phyloP scores from a whole-genome alignment of 2,888 invertebrate species.

The Brenthis daphne region DNA sequence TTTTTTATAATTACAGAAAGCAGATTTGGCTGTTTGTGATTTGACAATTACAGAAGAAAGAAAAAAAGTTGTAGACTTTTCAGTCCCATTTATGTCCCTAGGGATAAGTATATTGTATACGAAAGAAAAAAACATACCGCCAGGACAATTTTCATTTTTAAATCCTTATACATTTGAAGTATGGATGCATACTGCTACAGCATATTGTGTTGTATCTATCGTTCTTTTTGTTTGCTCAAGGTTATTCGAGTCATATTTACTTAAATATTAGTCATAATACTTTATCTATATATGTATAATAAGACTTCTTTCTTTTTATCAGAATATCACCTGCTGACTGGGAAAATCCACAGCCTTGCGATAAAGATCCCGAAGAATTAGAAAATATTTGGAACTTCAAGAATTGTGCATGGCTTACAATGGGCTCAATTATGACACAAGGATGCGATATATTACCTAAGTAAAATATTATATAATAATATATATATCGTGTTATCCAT shows the following conservation, averaged over 20 bases:
- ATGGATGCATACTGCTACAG: constrained; percentile 93
- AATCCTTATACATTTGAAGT: constrained; percentile 92
- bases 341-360: constrained; percentile 96
- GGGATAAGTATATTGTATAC: constrained; percentile 94
- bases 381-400: constrained; percentile 94
- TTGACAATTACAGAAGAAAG: constrained; percentile 96
- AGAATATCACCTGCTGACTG: constrained; percentile 95
- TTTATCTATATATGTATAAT: neutral
- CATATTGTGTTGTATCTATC: constrained; percentile 91
- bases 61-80: constrained; percentile 94
- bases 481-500: no score
- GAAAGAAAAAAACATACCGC: constrained; percentile 88
- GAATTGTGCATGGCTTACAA: constrained; percentile 96
- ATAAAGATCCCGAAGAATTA: constrained; percentile 90
- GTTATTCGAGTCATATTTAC: constrained; percentile 55
- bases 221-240: constrained; percentile 91
- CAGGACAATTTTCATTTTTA: constrained; percentile 93
- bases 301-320: constrained; percentile 3
- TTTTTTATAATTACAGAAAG: constrained; percentile 54
- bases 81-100: constrained; percentile 97
- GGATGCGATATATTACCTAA: constrained; percentile 96
- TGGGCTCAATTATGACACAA: constrained; percentile 95
- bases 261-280: neutral
- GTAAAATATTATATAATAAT: constrained; percentile 66
- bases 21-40: constrained; percentile 80